phyloP scores from a whole-genome alignment of 2,888 invertebrate genomes.

The Autographa pulchrina region DNA sequence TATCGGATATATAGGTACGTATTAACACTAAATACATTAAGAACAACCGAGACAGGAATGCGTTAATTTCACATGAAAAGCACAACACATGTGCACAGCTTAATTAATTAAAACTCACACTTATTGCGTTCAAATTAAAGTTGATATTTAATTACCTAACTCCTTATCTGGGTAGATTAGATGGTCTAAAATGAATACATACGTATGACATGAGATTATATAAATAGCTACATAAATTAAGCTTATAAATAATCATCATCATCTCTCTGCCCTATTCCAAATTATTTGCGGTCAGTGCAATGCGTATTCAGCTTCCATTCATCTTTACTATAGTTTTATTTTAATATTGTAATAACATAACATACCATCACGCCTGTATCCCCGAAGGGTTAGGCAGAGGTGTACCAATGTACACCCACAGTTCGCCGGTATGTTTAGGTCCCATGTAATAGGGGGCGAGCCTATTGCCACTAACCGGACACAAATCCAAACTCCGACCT shows the following conservation, averaged over 20 bases:
- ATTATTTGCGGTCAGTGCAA: no score
- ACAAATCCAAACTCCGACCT: no score
- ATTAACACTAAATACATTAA: background rate
- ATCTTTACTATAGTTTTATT: no score
- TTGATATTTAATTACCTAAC: background rate
- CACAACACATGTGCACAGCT: background rate
- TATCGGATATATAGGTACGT: background rate
- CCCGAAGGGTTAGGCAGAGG: no score
- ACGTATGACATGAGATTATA: background rate
- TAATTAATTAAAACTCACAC: background rate
- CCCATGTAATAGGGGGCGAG: no score
- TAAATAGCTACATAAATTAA: background rate
- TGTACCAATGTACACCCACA: no score
- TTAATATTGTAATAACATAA: background rate
- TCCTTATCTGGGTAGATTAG: background rate
- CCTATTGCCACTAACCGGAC: no score
- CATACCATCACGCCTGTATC: no score
- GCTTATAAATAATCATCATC: no score
- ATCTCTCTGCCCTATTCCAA: no score
- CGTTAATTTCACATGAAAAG: background rate
- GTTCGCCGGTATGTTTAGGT: no score
- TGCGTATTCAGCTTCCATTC: no score
- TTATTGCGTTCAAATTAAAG: background rate
- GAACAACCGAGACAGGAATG: constrained; percentile 1
- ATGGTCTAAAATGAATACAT: background rate